These are phyloP conservation scores for Branchinecta lynchi DNA, from an alignment of 1,140 invertebrate genomes.

Conservation along the genomic window DNA sequence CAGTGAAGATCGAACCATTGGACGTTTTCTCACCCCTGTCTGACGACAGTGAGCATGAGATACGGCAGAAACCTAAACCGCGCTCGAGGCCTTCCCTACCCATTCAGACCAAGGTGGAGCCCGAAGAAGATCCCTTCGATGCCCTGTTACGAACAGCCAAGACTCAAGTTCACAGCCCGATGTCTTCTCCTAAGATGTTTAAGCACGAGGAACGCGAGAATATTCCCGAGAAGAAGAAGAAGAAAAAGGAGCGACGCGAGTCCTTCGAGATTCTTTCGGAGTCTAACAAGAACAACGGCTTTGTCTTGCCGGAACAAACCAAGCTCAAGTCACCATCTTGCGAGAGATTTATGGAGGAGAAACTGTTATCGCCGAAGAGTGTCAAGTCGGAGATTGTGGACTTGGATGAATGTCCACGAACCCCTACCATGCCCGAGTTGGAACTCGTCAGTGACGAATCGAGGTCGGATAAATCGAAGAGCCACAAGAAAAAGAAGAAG, in stretches of 20 bases:
- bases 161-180: neutral
- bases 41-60: neutral
- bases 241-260: neutral
- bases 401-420: neutral
- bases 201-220: neutral
- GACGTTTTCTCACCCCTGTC: neutral
- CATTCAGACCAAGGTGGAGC: neutral
- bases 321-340: neutral
- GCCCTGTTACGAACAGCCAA: neutral
- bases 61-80: neutral
- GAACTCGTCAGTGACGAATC: conserved; percentile 26
- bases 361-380: neutral
- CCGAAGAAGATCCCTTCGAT: neutral
- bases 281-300: neutral
- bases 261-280: neutral
- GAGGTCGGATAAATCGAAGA: conserved; percentile 27
- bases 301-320: neutral
- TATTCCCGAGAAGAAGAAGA: neutral
- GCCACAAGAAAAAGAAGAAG: conserved; percentile 23
- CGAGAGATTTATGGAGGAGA: neutral
- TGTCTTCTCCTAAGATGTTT: neutral
- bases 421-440: neutral
- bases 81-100: neutral
- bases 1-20: neutral
- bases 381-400: neutral